Evolutionary conservation across 1,140 invertebrate genomes (phyloP).

Genomic region (Agraylea sexmaculata): DNA sequence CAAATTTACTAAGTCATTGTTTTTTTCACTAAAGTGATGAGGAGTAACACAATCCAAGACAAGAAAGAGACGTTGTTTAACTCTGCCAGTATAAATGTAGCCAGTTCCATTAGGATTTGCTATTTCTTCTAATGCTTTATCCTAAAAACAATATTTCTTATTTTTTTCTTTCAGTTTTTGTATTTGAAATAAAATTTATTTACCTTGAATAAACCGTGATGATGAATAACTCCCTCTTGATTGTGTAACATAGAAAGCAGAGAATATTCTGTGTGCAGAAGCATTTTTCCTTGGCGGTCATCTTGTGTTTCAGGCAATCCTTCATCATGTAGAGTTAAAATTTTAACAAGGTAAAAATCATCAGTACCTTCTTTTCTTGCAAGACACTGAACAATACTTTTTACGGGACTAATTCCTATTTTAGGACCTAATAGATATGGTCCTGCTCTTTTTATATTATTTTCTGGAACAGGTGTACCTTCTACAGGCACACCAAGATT

Average conservation of each 20-base stretch:
- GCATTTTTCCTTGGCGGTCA: slow-evolving; percentile 70
- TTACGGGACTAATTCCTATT: slow-evolving; percentile 62
- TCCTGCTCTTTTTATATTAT: slow-evolving; percentile 45
- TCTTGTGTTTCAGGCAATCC: slow-evolving; percentile 57
- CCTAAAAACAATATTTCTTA: slow-evolving; percentile 37
- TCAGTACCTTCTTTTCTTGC: slow-evolving; percentile 60
- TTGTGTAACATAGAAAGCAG: slow-evolving; percentile 58
- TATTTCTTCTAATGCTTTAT: slow-evolving; percentile 55
- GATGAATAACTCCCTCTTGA: slow-evolving; percentile 64
- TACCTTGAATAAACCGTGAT: slow-evolving; percentile 73
- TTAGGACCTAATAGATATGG: slow-evolving; percentile 61
- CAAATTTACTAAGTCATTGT: slow-evolving; percentile 58
- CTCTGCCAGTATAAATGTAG: slow-evolving; percentile 49
- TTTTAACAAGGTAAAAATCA: slow-evolving; percentile 68
- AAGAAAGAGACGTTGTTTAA: slow-evolving; percentile 54
- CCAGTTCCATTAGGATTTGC: slow-evolving; percentile 37
- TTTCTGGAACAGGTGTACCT: slow-evolving; percentile 35
- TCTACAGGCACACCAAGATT: slow-evolving; percentile 24
- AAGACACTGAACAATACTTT: slow-evolving; percentile 68
- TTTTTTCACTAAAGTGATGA: slow-evolving; percentile 61
- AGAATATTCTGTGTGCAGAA: slow-evolving; percentile 71
- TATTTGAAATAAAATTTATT: slow-evolving; percentile 1
- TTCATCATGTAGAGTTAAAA: slow-evolving; percentile 44
- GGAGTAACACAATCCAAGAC: slow-evolving; percentile 66
- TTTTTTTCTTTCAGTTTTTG: slow-evolving; percentile 4